Base-by-base conservation (phyloP, 2,797 vertebrate genomes). In the Galagoides demidoff region DNA sequence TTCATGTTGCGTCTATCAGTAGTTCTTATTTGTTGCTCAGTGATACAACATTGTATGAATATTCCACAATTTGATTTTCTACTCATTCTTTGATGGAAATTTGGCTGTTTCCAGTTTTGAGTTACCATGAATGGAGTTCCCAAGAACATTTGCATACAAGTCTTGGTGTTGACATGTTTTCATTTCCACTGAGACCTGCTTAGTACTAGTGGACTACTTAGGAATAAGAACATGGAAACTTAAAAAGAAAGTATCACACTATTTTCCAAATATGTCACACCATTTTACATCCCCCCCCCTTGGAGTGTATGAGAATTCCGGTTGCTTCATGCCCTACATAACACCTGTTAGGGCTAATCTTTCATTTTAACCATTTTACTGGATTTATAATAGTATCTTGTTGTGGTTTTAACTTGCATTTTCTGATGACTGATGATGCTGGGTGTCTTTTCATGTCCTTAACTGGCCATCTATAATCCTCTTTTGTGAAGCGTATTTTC, bases 401-500 rank as follows among this genome's bases (percentile, higher is more conserved):
- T 52, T 63, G 49, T 78, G 55, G 68, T 34, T 68, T 78, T 66
- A 73, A 57, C 77, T 90, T 79, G 64, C 29, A 76, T 88, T 94
- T 82, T 66, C 34, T 87, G 57, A 27, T 71, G 45, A 66, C 39
- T 87, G 55, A 89, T 61, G 45, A 37, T 52, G 22, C 61, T 52
- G 43, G 68, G 2, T 70, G 9, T 89, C 11, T 83, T 86, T 94
- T 92, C 76, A 76, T 87, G 20, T 74, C 61, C 39, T 78, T 83
- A 70, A 70, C 87, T 57, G 73, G 63, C 43, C 84, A 66, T 68
- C 31, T 84, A 31, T 78, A 37, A 71, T 66, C 39, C 83, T 89
- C 77, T 73, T 90, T 87, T 89, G 20, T 70, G 61, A 89, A 93
- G 74, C 77, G 6, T 66, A 37, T 86, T 93, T 95, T 94, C 83